phyloP scores from a whole-genome alignment of 2,888 invertebrate genomes.

The Biston stratarius region DNA sequence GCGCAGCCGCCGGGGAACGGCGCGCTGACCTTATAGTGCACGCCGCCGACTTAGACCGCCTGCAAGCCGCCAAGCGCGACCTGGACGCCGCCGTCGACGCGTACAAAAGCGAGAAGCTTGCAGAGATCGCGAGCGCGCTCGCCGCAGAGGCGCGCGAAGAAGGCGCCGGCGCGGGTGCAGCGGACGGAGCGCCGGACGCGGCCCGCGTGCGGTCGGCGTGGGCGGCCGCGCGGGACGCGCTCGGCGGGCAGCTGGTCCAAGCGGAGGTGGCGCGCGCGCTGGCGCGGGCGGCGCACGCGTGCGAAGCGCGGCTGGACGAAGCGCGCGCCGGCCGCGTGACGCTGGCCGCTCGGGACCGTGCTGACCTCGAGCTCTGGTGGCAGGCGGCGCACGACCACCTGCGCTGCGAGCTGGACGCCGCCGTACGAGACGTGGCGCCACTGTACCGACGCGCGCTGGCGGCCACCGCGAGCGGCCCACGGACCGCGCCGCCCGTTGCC shows the following conservation, averaged over 20 bases:
- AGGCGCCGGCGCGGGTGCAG: constrained; percentile 81
- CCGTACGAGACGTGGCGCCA: constrained; percentile 89
- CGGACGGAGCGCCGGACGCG: constrained; percentile 62
- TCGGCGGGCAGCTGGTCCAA: constrained; percentile 91
- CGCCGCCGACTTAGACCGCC: constrained; percentile 81
- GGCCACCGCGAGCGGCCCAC: constrained; percentile 63
- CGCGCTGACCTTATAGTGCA: constrained; percentile 66
- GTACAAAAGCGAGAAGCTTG: constrained; percentile 90
- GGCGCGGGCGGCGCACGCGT: constrained; percentile 85
- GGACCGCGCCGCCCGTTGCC: constrained; percentile 62
- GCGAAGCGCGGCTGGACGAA: constrained; percentile 87
- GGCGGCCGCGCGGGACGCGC: constrained; percentile 91
- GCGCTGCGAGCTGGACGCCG: constrained; percentile 90
- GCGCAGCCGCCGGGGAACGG: constrained; percentile 58
- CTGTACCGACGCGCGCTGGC: constrained; percentile 88
- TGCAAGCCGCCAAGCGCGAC: constrained; percentile 86
- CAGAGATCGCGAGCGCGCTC: constrained; percentile 89
- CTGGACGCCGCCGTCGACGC: constrained; percentile 87
- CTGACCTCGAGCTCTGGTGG: constrained; percentile 91
- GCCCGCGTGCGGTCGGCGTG: constrained; percentile 91
- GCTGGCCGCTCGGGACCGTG: constrained; percentile 89
- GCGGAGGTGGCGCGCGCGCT: constrained; percentile 92
- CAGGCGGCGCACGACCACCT: constrained; percentile 91
- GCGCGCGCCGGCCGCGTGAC: constrained; percentile 87
- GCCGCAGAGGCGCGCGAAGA: constrained; percentile 90